Percentiles rank a stretch among this genome's conserved stretches.
Evolutionary conservation across 2,888 invertebrate species (phyloP).

Genomic region (Eristalis intricaria): DNA sequence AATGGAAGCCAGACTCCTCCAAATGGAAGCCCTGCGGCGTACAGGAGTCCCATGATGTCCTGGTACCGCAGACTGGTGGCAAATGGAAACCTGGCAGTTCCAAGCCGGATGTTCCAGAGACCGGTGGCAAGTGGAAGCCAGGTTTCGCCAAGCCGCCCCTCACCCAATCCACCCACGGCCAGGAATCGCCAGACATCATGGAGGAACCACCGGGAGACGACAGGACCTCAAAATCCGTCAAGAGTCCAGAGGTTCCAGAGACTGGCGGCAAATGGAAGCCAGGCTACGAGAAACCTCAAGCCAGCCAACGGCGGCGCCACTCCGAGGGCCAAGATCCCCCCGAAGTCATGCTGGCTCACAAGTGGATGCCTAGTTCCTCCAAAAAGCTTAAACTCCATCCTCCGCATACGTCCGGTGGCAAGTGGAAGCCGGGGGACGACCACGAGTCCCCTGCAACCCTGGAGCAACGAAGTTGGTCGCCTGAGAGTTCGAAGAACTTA

Average conservation of each 20-base stretch:
- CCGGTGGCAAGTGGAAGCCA: background rate
- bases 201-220: conserved; percentile 8
- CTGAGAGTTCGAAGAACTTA: background rate
- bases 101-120: background rate
- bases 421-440: conserved; percentile 72
- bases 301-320: background rate
- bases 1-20: conserved; percentile 71
- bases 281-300: conserved; percentile 55
- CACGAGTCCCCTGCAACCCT: background rate
- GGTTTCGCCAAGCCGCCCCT: background rate
- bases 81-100: conserved; percentile 25
- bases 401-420: conserved; percentile 66
- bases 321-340: background rate
- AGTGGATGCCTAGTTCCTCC: background rate
- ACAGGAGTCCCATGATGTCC: background rate
- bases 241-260: background rate
- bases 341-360: background rate
- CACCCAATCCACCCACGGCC: background rate
- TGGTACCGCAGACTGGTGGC: background rate
- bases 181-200: background rate
- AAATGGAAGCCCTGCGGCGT: conserved; percentile 5
- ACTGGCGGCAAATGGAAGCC: conserved; percentile 15
- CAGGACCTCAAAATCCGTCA: background rate
- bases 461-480: conserved; percentile 5
- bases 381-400: background rate